Conservation (phyloP, 2,888 invertebrate genomes). For the Cremastinae sp. region DNA sequence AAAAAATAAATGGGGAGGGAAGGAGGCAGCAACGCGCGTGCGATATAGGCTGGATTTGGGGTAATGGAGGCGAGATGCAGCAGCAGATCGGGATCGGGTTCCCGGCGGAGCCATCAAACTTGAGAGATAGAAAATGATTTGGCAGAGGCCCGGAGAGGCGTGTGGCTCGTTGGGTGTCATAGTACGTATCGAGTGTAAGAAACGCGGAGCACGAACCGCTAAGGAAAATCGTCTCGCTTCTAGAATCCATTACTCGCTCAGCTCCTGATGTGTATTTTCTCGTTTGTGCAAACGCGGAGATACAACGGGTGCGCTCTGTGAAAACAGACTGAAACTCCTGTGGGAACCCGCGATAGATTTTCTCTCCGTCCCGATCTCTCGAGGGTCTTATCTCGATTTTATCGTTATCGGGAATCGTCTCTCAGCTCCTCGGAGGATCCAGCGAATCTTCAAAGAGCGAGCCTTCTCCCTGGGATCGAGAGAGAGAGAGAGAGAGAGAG, state of each 20-base stretch:
- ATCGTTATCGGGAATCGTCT: slow-evolving; percentile 60
- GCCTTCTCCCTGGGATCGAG: slow-evolving; percentile 35
- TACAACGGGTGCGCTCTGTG: not conserved
- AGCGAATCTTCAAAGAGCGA: slow-evolving; percentile 50
- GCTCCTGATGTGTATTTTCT: slow-evolving; percentile 34
- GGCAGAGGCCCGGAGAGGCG: not conserved
- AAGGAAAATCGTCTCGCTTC: slow-evolving; percentile 50
- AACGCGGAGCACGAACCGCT: slow-evolving; percentile 29
- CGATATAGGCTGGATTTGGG: too few relatives aligned
- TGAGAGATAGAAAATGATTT: slow-evolving; percentile 22
- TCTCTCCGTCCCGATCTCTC: slow-evolving; percentile 40
- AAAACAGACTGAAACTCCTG: slow-evolving; percentile 48
- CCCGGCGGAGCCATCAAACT: too few relatives aligned
- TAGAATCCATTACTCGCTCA: slow-evolving; percentile 61
- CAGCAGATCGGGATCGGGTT: too few relatives aligned
- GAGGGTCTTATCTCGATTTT: slow-evolving; percentile 61
- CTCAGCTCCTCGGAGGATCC: slow-evolving; percentile 42
- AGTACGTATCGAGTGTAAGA: slow-evolving; percentile 15
- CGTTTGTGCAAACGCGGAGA: slow-evolving; percentile 30
- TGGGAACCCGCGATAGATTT: slow-evolving; percentile 39
- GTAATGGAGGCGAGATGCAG: too few relatives aligned
- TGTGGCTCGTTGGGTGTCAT: slow-evolving; percentile 11
- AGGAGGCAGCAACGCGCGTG: too few relatives aligned
- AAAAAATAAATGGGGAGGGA: too few relatives aligned
- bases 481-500: slow-evolving; percentile 42